A percentile compares a stretch with the other conserved stretches of the same genome.
phyloP scores from a whole-genome alignment of 2,113 vertebrate genomes.

The Silurus meridionalis region DNA sequence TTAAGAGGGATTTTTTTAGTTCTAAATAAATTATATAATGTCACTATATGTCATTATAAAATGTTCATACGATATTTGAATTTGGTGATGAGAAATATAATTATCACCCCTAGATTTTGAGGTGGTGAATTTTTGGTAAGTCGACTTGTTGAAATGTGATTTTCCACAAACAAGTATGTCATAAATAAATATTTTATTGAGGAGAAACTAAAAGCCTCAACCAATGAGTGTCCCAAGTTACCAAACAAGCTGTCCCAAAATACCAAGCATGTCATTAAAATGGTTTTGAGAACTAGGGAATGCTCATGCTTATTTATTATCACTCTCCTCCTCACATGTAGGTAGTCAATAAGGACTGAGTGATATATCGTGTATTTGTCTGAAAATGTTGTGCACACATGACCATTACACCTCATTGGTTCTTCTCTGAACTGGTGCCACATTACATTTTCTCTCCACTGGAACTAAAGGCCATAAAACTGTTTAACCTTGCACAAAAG shows the following conservation, averaged over 20 bases:
- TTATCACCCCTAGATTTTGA: no score
- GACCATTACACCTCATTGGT: neutral
- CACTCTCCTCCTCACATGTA: neutral
- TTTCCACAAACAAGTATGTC: neutral
- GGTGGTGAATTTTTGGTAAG: neutral
- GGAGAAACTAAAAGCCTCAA: no score
- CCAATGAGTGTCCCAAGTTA: no score
- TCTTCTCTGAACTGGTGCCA: neutral
- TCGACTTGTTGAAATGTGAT: neutral
- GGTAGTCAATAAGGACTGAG: neutral
- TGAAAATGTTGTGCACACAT: neutral
- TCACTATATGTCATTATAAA: no score
- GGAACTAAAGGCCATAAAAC: neutral
- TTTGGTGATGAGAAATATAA: neutral
- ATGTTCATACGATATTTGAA: neutral
- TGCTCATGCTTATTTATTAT: neutral
- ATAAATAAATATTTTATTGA: no score
- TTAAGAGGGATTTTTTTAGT: neutral
- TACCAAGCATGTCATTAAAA: no score
- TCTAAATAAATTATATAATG: neutral
- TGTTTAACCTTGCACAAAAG: neutral
- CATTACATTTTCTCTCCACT: neutral
- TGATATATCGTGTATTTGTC: neutral
- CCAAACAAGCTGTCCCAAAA: no score
- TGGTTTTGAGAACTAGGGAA: no score